Conservation (phyloP, 2,888 invertebrate genomes). For the Stenoptilia bipunctidactyla region DNA sequence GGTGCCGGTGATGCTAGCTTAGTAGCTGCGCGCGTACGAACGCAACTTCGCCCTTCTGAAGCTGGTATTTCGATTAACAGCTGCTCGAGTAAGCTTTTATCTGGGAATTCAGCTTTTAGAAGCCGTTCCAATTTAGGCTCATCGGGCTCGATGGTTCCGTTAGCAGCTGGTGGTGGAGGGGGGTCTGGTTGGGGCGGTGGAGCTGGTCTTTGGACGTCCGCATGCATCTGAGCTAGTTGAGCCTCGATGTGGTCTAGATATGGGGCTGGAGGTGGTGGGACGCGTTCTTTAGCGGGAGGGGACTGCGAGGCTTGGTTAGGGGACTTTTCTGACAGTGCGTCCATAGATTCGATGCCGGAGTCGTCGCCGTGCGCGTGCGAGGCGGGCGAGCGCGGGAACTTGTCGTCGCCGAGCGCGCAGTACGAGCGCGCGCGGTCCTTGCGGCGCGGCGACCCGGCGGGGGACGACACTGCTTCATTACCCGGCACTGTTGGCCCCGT, state of each 20-base stretch:
- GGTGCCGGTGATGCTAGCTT: slow-evolving; percentile 69
- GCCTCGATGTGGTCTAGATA: slow-evolving; percentile 76
- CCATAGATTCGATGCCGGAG: slow-evolving; percentile 94
- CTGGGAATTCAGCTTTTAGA: slow-evolving; percentile 58
- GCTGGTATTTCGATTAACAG: slow-evolving; percentile 87
- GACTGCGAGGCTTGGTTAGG: slow-evolving; percentile 89
- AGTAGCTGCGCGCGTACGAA: slow-evolving; percentile 77
- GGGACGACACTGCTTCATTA: too few relatives aligned
- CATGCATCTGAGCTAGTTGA: slow-evolving; percentile 77
- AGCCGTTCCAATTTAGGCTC: slow-evolving; percentile 42
- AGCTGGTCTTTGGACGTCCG: slow-evolving; percentile 24
- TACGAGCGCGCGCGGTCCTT: slow-evolving; percentile 57
- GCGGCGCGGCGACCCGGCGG: slow-evolving; percentile 42
- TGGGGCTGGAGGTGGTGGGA: slow-evolving; percentile 52
- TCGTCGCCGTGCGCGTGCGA: slow-evolving; percentile 82
- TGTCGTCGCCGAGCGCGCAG: slow-evolving; percentile 59
- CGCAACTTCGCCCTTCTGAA: slow-evolving; percentile 61
- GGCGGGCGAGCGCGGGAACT: slow-evolving; percentile 57
- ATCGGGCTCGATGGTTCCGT: slow-evolving; percentile 33
- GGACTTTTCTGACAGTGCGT: slow-evolving; percentile 91
- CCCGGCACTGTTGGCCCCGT: too few relatives aligned
- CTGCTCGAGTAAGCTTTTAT: slow-evolving; percentile 79
- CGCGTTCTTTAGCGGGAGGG: slow-evolving; percentile 67
- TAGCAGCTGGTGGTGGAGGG: slow-evolving; percentile 22
- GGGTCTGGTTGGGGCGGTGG: slow-evolving; percentile 22